Percentiles rank a stretch among this genome's conserved stretches.
Evolutionary conservation across 2,113 vertebrate genomes (phyloP).

Genomic region (Clupea harengus): DNA sequence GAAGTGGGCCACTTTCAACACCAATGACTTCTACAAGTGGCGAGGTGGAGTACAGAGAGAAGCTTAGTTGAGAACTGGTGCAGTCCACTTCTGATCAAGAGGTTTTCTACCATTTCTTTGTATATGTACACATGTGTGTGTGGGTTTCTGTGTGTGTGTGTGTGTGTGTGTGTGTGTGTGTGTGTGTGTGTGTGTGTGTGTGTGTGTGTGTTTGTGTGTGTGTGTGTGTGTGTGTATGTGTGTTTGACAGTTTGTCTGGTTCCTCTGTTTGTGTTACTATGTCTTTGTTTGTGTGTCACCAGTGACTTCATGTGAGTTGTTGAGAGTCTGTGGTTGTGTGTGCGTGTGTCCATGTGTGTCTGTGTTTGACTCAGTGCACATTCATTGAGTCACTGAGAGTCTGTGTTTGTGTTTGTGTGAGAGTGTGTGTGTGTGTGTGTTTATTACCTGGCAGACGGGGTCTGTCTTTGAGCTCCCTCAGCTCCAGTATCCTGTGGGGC

Average conservation of each 20-base stretch:
- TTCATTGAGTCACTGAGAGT: not conserved
- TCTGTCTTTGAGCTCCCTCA: slow-evolving; percentile 88
- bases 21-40: not conserved
- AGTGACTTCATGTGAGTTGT: not conserved
- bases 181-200: not conserved
- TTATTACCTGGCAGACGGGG: slow-evolving; percentile 77
- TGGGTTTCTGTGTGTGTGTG: not conserved
- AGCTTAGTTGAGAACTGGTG: not conserved
- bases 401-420: not conserved
- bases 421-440: not conserved
- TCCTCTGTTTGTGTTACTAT: not conserved
- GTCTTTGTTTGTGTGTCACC: not conserved
- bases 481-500: slow-evolving; percentile 85
- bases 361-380: not conserved
- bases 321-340: too few relatives aligned
- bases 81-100: not conserved
- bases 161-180: not conserved
- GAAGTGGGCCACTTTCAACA: not conserved
- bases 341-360: not conserved
- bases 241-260: not conserved
- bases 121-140: not conserved
- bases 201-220: not conserved
- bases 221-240: not conserved
- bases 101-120: not conserved
- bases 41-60: not conserved